Percentiles rank a stretch among this genome's conserved stretches.
Conservation (phyloP, 2,113 vertebrate genomes). For the Labrus mixtus region DNA sequence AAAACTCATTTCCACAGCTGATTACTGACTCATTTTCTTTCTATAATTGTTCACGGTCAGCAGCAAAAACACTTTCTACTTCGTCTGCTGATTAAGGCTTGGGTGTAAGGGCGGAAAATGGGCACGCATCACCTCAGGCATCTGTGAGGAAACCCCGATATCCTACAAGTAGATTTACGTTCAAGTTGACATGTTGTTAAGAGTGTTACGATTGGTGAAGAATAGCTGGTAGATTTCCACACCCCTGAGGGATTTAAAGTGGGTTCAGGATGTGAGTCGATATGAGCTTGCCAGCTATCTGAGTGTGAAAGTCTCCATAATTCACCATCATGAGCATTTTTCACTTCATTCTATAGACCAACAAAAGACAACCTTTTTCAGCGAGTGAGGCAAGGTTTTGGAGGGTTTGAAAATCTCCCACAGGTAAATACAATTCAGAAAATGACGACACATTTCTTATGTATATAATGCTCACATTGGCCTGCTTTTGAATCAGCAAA, state of each 20-base stretch:
- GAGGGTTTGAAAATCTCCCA: not conserved
- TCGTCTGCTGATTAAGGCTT: conserved; percentile 30
- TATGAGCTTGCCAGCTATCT: conserved; percentile 17
- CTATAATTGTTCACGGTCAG: conserved; percentile 19
- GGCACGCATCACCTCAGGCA: conserved; percentile 13
- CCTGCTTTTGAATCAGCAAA: conserved; percentile 48
- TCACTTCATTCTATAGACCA: not conserved
- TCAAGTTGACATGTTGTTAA: conserved; percentile 31
- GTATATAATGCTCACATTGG: conserved; percentile 37
- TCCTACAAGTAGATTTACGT: conserved; percentile 44
- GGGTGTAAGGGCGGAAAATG: conserved; percentile 46
- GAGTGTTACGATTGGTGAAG: conserved; percentile 21
- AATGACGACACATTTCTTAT: conserved; percentile 46
- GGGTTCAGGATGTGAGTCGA: conserved; percentile 21
- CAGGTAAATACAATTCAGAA: conserved; percentile 51
- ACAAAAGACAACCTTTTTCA: conserved; percentile 38
- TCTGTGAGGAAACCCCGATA: conserved; percentile 26
- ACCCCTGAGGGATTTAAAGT: conserved; percentile 5
- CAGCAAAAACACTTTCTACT: conserved; percentile 11
- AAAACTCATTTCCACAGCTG: not conserved
- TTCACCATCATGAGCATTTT: not conserved
- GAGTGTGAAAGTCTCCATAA: conserved; percentile 26
- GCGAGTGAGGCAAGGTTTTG: conserved; percentile 30
- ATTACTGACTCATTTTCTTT: conserved; percentile 1
- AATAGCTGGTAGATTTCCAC: conserved; percentile 32